Evolutionary conservation across 2,888 invertebrate species (phyloP), one percentile per base, ranked within the genome.

Genomic region (Tipula confusa): DNA sequence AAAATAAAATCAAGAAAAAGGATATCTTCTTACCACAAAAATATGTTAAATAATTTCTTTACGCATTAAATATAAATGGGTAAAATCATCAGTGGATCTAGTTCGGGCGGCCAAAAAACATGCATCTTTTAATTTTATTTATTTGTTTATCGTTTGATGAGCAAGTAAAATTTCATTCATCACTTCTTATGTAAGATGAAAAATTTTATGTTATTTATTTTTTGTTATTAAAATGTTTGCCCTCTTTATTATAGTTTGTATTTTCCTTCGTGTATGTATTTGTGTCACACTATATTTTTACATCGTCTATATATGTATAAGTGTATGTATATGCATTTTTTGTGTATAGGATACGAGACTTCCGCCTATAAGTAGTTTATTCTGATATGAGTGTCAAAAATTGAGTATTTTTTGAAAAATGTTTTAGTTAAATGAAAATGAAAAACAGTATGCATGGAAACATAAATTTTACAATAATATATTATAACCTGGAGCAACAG

Each of bases 131-230:
- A 9, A 24, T 9, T 18, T 64, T n/a, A n/a, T n/a, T n/a, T n/a
- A n/a, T n/a, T n/a, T n/a, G n/a, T n/a, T n/a, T n/a, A n/a, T 64
- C n/a, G 38, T 33, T n/a, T n/a, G 15, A 7, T 9, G 64, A 64
- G 11, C 2, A 11, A 24, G 11, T 64, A 64, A 24, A 64, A 64
- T 64, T n/a, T n/a, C n/a, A 64, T 24, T 64, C 64, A 64, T 64
- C 64, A 24, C 64, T 64, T 64, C 64, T 64, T 64, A 64, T 64
- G 64, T 64, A 64, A 64, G 64, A 64, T 64, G 24, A 64, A 64
- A 18, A 64, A 24, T 64, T 64, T 24, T 64, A 64, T 24, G 15
- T 43, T 15, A 43, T 43, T 43, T 43, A 43, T 43, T 43, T 64
- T 24, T 64, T 64, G 64, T 24, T 64, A 9, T 64, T 64, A 24